Evolutionary conservation across 2,113 vertebrate species (phyloP).

Genomic region (Cacatua alba): DNA sequence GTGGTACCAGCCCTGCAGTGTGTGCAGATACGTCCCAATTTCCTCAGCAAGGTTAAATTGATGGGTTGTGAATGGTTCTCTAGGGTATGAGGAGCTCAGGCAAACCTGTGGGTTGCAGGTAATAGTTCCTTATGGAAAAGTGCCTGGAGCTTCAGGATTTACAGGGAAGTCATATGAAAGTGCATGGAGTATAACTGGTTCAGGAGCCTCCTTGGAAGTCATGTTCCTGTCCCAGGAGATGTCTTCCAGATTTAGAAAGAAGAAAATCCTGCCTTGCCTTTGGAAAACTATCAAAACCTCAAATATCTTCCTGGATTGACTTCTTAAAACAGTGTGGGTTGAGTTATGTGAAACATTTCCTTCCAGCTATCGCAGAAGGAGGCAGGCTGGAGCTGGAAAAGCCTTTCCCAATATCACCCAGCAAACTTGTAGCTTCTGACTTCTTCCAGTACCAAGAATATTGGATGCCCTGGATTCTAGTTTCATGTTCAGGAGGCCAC

Average conservation of each 20-base stretch:
- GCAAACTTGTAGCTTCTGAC: background rate
- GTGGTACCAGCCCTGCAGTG: background rate
- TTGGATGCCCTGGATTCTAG: background rate
- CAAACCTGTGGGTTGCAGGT: background rate
- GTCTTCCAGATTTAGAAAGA: background rate
- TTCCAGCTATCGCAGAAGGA: background rate
- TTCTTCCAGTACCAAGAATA: background rate
- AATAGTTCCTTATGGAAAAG: background rate
- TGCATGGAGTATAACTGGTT: background rate
- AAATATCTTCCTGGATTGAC: background rate
- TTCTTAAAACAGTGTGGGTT: conserved; percentile 17
- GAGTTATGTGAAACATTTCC: conserved; percentile 27
- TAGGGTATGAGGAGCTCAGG: background rate
- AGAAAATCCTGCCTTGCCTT: background rate
- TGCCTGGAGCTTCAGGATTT: background rate
- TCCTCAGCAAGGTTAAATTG: background rate
- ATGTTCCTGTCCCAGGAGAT: background rate
- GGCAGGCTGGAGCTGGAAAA: background rate
- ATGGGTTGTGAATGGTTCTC: background rate
- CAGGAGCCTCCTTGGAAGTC: background rate
- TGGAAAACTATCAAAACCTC: conserved; percentile 31
- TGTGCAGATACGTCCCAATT: background rate
- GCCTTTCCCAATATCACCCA: background rate
- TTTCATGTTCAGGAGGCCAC: background rate
- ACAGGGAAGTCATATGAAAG: background rate